phyloP scores from a whole-genome alignment of 2,113 vertebrate genomes.

The Leucopternis melanops region DNA sequence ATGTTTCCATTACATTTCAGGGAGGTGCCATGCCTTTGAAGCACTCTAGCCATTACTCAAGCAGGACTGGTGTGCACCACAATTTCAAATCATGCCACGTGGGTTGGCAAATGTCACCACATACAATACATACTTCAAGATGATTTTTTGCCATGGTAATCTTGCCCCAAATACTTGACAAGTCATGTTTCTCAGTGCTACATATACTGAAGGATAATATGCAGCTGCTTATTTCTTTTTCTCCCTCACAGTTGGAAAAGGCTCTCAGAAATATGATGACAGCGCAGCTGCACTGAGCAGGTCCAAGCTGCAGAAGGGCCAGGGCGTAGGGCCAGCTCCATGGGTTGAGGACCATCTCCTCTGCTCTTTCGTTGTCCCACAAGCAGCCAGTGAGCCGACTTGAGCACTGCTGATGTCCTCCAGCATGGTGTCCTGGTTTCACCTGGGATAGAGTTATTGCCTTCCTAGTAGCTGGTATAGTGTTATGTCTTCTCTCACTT shows the following conservation, averaged over 20 bases:
- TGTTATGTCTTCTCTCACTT: too few species aligned
- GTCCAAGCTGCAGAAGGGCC: too few species aligned
- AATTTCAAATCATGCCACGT: fast-evolving
- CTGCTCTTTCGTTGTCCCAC: too few species aligned
- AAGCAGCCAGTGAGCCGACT: too few species aligned
- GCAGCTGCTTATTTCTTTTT: not conserved
- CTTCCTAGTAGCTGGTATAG: too few species aligned
- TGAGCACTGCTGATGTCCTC: too few species aligned
- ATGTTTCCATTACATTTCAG: not conserved
- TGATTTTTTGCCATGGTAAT: not conserved
- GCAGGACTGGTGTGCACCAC: not conserved
- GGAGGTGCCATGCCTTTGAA: not conserved
- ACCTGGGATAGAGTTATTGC: too few species aligned
- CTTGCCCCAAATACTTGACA: not conserved
- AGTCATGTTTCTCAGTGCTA: not conserved
- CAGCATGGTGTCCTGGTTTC: too few species aligned
- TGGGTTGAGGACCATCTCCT: too few species aligned
- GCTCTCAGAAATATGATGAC: not conserved
- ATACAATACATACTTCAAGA: not conserved
- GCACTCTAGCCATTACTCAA: not conserved
- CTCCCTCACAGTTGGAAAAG: not conserved
- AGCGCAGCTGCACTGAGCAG: too few species aligned
- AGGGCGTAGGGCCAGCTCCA: too few species aligned
- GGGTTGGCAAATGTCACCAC: not conserved
- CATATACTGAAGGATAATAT: not conserved